Base-by-base conservation (phyloP, 1,140 invertebrate genomes). In the Monochamus saltuarius region DNA sequence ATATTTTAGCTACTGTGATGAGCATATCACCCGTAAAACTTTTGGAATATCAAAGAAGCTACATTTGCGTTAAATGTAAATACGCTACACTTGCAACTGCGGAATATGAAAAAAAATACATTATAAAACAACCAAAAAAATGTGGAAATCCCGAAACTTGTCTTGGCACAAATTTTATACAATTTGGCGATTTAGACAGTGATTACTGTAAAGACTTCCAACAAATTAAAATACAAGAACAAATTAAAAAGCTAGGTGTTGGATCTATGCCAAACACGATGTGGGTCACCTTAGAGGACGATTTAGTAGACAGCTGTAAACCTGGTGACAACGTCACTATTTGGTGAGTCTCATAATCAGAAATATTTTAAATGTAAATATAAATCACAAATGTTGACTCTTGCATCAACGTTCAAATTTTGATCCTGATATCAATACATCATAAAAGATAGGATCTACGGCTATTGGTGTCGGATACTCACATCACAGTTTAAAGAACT, bases 321-420 rank as follows among this genome's bases (percentile, higher is more conserved):
- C 91, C 93, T 59, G 93, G 94, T 9, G 92, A 95, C 82, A 88
- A 92, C 83, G 84, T 96, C 10, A 84, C 85, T 65, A 84, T 95
- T 42, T 89, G 87, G 92, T 94, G 78, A 73, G 74, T 71, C 36
- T 45, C 35, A 14, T n/a, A 3, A 7, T 13, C 35, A 13, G 45
- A 49, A 7, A 53, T 52, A 36, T 40, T 45, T 47, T n/a, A n/a
- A n/a, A n/a, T n/a, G n/a, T n/a, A n/a, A n/a, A n/a, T n/a, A n/a
- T n/a, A n/a, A n/a, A n/a, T n/a, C n/a, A n/a, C n/a, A n/a, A n/a
- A n/a, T n/a, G n/a, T n/a, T n/a, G n/a, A n/a, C n/a, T n/a, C n/a
- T n/a, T n/a, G n/a, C n/a, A n/a, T n/a, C n/a, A n/a, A n/a, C n/a
- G n/a, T n/a, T n/a, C n/a, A n/a, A n/a, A n/a, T n/a, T n/a, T n/a